phyloP scores from a whole-genome alignment of 35 echinoderm and acorn worm genomes.

The Strongylocentrotus purpuratus region DNA sequence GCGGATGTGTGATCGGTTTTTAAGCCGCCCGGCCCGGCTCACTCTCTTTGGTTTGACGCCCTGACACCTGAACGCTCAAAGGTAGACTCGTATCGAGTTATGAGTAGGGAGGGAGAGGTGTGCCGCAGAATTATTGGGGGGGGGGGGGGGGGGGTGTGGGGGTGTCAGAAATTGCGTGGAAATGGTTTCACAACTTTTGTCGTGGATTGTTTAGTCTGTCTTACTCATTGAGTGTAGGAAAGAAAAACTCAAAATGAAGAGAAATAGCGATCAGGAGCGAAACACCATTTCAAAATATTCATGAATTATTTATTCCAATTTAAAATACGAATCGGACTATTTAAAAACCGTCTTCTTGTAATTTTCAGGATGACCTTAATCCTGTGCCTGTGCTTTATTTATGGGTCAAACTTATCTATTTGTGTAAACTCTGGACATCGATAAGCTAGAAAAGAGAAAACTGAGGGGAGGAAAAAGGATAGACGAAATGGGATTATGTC shows the following conservation, averaged over 20 bases:
- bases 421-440: not conserved
- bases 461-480: not conserved
- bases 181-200: no score
- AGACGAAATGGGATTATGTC: constrained; percentile 15
- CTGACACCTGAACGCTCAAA: not conserved
- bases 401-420: not conserved
- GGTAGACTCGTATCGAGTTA: not conserved
- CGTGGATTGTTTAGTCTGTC: no score
- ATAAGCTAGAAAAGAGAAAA: not conserved
- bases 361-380: not conserved
- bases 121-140: not conserved
- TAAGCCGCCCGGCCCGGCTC: constrained; percentile 4
- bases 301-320: not conserved
- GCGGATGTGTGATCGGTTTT: constrained; percentile 41
- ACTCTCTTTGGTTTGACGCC: not conserved
- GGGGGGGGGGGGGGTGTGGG: no score
- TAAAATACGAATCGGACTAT: not conserved
- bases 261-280: not conserved
- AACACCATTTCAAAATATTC: no score
- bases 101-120: not conserved
- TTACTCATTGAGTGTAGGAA: not conserved
- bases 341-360: not conserved
- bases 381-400: not conserved
- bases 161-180: no score
- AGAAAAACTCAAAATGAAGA: not conserved